Percentiles rank a stretch among this genome's conserved stretches.
Evolutionary conservation across 2,888 invertebrate species (phyloP).

Genomic region (Trissolcus japonicus): DNA sequence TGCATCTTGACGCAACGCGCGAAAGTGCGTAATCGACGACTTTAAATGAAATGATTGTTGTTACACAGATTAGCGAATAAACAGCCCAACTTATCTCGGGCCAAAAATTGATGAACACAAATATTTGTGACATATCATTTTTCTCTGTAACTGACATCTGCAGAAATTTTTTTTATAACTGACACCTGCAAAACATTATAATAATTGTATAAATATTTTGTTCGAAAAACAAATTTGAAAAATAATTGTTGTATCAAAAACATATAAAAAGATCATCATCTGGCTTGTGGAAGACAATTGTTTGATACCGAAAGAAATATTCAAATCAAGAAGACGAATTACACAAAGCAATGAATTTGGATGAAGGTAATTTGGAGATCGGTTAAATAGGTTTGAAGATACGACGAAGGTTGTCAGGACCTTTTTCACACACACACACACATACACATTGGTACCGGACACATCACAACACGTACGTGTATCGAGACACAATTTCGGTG

Average conservation of each 20-base stretch:
- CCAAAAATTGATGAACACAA: background rate
- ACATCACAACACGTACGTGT: conserved; percentile 19
- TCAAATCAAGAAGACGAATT: conserved; percentile 25
- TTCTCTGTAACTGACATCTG: too few species aligned
- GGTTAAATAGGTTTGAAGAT: conserved; percentile 32
- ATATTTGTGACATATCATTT: background rate
- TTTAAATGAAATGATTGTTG: conserved; percentile 34
- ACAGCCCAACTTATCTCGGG: background rate
- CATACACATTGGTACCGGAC: conserved; percentile 18
- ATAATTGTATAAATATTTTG: too few species aligned
- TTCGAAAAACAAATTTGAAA: too few species aligned
- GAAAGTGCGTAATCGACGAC: conserved; percentile 48
- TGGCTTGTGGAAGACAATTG: too few species aligned
- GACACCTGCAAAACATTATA: too few species aligned
- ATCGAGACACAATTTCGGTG: conserved; percentile 57
- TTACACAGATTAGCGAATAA: conserved; percentile 18
- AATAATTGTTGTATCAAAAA: too few species aligned
- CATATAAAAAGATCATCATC: too few species aligned
- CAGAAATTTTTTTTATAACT: too few species aligned
- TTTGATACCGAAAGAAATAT: conserved; percentile 8
- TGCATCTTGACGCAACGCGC: conserved; percentile 60
- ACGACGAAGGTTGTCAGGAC: conserved; percentile 25
- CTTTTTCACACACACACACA: conserved; percentile 28
- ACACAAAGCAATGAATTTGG: conserved; percentile 24
- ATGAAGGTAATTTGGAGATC: conserved; percentile 29